phyloP scores from a whole-genome alignment of 2,113 vertebrate genomes.

The Pseudorasbora parva region DNA sequence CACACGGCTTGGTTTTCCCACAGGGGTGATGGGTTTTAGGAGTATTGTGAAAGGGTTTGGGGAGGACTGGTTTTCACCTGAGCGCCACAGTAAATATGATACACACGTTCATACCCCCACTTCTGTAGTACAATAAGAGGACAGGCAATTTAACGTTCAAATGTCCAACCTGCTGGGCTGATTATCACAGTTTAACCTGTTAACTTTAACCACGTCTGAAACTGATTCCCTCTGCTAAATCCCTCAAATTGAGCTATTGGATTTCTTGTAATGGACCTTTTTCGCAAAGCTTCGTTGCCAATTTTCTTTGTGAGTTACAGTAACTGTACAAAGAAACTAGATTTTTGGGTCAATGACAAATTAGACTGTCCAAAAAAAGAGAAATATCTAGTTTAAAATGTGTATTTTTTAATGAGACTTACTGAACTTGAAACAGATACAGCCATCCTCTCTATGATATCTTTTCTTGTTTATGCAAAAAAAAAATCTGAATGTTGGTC shows the following conservation, averaged over 20 bases:
- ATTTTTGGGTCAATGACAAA: not conserved
- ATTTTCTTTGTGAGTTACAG: not conserved
- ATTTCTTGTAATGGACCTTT: conserved; percentile 26
- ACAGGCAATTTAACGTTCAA: conserved; percentile 40
- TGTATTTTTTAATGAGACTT: not conserved
- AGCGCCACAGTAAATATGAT: conserved; percentile 49
- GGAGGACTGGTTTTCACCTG: conserved; percentile 33
- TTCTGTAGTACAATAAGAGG: conserved; percentile 35
- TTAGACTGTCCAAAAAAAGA: not conserved
- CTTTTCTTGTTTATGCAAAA: not conserved
- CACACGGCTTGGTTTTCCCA: conserved; percentile 51
- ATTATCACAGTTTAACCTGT: conserved; percentile 39
- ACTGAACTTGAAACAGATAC: not conserved
- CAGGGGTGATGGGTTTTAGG: conserved; percentile 51
- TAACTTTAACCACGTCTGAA: conserved; percentile 39
- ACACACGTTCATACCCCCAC: conserved; percentile 37
- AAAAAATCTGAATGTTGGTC: not conserved
- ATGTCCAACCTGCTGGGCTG: conserved; percentile 41
- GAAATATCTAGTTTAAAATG: not conserved
- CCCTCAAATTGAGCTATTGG: conserved; percentile 19
- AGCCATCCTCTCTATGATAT: not conserved
- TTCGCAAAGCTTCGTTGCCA: not conserved
- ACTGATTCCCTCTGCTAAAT: conserved; percentile 13
- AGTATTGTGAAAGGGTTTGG: conserved; percentile 44
- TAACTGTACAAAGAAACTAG: not conserved